Evolutionary conservation across 2,113 vertebrate species (phyloP).

Genomic region (Patagioenas fasciata): DNA sequence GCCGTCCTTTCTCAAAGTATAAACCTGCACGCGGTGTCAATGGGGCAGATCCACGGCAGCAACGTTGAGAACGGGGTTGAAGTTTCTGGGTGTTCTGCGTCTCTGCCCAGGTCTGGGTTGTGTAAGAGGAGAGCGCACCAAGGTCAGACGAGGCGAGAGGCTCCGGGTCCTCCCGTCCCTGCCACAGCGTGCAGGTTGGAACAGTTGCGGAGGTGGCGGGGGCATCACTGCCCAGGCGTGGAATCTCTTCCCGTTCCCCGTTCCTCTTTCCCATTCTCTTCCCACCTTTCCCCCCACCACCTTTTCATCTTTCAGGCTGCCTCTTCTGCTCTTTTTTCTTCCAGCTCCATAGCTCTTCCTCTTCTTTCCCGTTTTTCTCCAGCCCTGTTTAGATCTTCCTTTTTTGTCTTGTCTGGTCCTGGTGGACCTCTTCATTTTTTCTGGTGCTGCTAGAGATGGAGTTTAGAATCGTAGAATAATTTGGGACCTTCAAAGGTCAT

Average conservation of each 20-base stretch:
- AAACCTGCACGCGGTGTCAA: not conserved
- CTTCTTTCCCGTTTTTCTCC: not conserved
- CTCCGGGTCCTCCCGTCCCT: not conserved
- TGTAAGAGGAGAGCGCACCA: not conserved
- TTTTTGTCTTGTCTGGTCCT: not conserved
- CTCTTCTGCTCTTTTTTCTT: not conserved
- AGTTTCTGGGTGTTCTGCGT: not conserved
- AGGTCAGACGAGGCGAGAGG: slow-evolving; percentile 12
- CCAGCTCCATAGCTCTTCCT: not conserved
- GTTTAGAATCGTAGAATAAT: not conserved
- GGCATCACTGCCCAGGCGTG: not conserved
- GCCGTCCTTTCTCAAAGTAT: not conserved
- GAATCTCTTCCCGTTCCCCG: not conserved
- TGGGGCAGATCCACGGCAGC: not conserved
- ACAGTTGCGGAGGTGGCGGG: not conserved
- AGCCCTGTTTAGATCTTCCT: not conserved
- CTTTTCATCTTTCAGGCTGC: not conserved
- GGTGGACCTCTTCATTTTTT: not conserved
- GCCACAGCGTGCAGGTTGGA: not conserved
- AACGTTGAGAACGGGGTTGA: not conserved
- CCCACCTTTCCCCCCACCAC: not conserved
- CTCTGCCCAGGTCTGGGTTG: not conserved
- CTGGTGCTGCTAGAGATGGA: not conserved
- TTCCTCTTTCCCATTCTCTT: not conserved
- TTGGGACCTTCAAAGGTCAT: too few species aligned